Evolutionary conservation across 2,888 invertebrate species (phyloP).

Genomic region (Andrena trimmerana): DNA sequence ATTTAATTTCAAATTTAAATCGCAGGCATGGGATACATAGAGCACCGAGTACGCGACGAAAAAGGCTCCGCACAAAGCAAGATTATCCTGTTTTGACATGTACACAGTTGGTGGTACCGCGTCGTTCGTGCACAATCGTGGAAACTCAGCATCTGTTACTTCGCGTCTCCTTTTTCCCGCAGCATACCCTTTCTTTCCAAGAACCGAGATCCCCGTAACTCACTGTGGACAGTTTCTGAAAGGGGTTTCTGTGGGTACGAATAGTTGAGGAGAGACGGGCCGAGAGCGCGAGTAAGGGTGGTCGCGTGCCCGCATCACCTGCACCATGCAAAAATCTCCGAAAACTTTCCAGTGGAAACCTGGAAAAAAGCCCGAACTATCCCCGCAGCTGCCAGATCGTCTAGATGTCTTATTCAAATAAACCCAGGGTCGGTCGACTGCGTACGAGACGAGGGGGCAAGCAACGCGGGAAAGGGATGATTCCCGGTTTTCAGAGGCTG

Average conservation of each 20-base stretch:
- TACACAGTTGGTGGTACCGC: constrained; percentile 75
- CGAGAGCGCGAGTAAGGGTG: constrained; percentile 58
- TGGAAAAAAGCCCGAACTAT: constrained; percentile 53
- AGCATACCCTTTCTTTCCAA: constrained; percentile 18
- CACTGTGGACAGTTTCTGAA: constrained; percentile 64
- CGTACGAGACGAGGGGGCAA: constrained; percentile 20
- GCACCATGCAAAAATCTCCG: constrained; percentile 75
- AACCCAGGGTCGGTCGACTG: constrained; percentile 13
- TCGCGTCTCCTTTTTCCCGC: constrained; percentile 43
- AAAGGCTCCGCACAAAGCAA: constrained; percentile 15
- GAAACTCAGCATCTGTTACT: constrained; percentile 75
- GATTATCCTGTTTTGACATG: constrained; percentile 80
- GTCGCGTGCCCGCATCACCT: constrained; percentile 82
- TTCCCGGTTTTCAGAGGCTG: constrained; percentile 52
- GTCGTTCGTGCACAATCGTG: constrained; percentile 52
- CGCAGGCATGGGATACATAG: not conserved
- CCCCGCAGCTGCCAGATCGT: constrained; percentile 58
- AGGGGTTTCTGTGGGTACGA: constrained; percentile 65
- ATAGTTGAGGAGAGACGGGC: constrained; percentile 33
- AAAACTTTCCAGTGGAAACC: constrained; percentile 56
- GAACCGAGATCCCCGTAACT: constrained; percentile 74
- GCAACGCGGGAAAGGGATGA: constrained; percentile 52
- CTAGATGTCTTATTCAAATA: constrained; percentile 72
- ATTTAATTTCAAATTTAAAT: constrained; percentile 2
- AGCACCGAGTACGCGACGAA: not conserved